Evolutionary conservation across 2,888 invertebrate species (phyloP).

Genomic region (Agriopis marginaria): DNA sequence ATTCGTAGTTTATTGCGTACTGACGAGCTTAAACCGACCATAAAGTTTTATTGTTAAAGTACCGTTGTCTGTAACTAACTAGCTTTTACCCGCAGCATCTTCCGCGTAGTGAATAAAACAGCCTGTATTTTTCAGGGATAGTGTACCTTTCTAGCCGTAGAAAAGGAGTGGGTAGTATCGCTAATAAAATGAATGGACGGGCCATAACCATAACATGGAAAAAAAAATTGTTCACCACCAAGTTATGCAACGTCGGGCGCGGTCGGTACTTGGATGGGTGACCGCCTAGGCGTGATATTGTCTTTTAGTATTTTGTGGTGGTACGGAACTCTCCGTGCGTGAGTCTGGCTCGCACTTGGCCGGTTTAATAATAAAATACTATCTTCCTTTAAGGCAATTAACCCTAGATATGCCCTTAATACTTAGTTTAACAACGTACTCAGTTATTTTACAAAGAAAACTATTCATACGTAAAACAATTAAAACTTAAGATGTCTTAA

Average conservation of each 20-base stretch:
- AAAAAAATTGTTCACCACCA: no score
- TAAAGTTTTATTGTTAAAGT: conserved; percentile 17
- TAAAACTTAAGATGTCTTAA: conserved; percentile 17
- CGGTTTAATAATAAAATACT: no score
- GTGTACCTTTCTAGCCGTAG: neutral
- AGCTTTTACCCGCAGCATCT: neutral
- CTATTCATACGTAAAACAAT: conserved; percentile 4
- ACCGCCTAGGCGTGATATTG: no score
- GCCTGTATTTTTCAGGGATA: no score
- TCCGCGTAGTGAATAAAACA: neutral
- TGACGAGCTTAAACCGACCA: conserved; percentile 10
- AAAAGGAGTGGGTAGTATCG: no score
- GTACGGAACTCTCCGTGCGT: no score
- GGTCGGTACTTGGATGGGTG: no score
- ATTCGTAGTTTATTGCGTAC: conserved; percentile 19
- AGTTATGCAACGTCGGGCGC: no score
- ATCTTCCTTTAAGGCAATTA: neutral
- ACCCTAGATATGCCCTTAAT: neutral
- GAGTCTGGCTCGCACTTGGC: no score
- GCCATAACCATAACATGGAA: no score
- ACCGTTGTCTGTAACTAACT: conserved; percentile 7
- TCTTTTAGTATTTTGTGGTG: no score
- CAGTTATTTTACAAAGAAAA: conserved; percentile 6
- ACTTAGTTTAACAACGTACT: conserved; percentile 4
- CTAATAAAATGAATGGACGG: no score